These are phyloP conservation scores for Eupithecia insigniata DNA, from an alignment of 2,888 invertebrate genomes.

Conservation along the genomic window DNA sequence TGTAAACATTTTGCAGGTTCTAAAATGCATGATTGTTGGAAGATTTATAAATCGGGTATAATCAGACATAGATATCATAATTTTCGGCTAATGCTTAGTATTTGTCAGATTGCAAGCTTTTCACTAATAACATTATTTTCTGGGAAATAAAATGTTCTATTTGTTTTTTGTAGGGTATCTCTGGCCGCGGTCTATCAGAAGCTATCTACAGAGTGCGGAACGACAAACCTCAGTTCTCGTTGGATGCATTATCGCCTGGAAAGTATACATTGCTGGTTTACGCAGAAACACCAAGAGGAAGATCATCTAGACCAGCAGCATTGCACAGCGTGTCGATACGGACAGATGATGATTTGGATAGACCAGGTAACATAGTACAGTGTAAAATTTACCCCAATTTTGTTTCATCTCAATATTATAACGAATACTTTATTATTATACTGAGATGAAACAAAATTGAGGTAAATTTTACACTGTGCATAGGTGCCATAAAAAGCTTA, in stretches of 20 bases:
- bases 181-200: conserved; percentile 80
- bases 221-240: conserved; percentile 87
- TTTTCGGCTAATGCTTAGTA: conserved; percentile 1
- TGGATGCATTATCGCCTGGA: conserved; percentile 90
- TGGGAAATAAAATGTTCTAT: neutral
- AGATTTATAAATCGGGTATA: conserved; percentile 7
- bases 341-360: conserved; percentile 67
- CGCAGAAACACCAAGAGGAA: conserved; percentile 92
- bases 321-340: conserved; percentile 85
- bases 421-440: too few species aligned
- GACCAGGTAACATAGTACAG: conserved; percentile 70
- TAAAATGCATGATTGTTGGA: conserved; percentile 7
- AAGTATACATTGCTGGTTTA: conserved; percentile 92
- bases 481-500: too few species aligned
- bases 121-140: neutral
- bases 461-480: too few species aligned
- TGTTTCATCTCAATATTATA: too few species aligned
- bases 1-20: conserved; percentile 6
- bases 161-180: conserved; percentile 63
- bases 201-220: conserved; percentile 87
- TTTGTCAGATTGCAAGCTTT: conserved; percentile 6
- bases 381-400: too few species aligned
- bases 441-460: too few species aligned
- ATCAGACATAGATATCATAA: neutral
- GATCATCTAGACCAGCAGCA: conserved; percentile 89